Base-by-base conservation (phyloP, 2,113 vertebrate genomes). In the Prunella himalayana region DNA sequence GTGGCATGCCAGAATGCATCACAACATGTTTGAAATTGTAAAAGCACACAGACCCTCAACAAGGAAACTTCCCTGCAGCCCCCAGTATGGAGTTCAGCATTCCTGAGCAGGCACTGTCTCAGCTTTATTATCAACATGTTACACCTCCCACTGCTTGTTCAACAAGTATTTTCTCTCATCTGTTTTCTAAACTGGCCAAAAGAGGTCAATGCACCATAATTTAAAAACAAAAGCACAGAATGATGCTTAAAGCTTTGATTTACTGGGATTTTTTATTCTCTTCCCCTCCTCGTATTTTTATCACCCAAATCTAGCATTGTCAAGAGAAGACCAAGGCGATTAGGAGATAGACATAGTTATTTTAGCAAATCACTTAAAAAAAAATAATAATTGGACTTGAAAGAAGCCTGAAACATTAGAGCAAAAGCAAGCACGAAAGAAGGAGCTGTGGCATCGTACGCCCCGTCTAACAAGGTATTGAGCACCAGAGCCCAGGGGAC, bases 391-490 rank as follows among this genome's bases (percentile, higher is more conserved):
- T 80, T 49, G 13, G 71, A 53, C 56, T 79, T 88, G 50, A 85
- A 93, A 77, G 45, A 85, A 94, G 49, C 27, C 61, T 28, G 44
- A 93, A 95, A 90, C 56, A 31, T 83, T 73, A 82, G 54, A 94
- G 83, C 31, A 92, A 88, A 96, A 86, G 30, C 10, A 4, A 90
- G 35, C 17, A 80, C 45, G 82, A 87, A 93, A 66, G 59, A 23
- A 50, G 85, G 42, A 97, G 81, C 72, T 85, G 13, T 4, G 15
- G 94, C 86, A 84, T 19, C 1, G 2, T 71, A 90, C 20, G 92
- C 97, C 97, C 98, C 95, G 31, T 98, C 98, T 98, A 98, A 99
- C 98, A 98, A 98, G 98, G 98, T 98, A 96, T 92, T 97, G 97
- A 98, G 98, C 96, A 97, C 89, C 75, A 42, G 95, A 98, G 97